phyloP scores from a whole-genome alignment of 2,797 vertebrate genomes.

The Enoplosus armatus region DNA sequence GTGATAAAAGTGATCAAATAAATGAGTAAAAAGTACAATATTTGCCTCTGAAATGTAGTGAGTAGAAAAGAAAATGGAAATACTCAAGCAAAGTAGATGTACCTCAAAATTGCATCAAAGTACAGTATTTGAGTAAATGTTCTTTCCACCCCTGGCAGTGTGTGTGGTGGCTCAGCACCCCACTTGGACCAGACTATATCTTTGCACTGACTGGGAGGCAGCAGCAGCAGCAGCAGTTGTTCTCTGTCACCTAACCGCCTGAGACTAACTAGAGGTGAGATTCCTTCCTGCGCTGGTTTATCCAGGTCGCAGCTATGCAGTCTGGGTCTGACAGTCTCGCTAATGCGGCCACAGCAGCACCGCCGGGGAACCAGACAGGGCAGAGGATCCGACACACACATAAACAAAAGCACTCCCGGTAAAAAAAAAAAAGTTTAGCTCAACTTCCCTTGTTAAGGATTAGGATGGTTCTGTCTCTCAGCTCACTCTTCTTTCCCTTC shows the following conservation, averaged over 20 bases:
- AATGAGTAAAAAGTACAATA: too few relatives aligned
- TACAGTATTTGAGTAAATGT: too few relatives aligned
- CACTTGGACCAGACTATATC: slow-evolving; percentile 12
- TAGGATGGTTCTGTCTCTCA: slow-evolving; percentile 42
- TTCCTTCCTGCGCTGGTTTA: slow-evolving; percentile 54
- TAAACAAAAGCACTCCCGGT: slow-evolving; percentile 29
- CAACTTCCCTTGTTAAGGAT: slow-evolving; percentile 61
- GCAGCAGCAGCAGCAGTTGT: slow-evolving; percentile 40
- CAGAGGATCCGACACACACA: slow-evolving; percentile 14
- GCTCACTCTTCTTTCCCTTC: slow-evolving; percentile 27
- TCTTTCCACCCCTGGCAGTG: too few relatives aligned
- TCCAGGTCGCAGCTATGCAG: slow-evolving; percentile 39
- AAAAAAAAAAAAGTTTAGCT: slow-evolving; percentile 56
- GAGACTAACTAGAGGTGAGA: slow-evolving; percentile 69
- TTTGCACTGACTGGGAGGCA: background rate
- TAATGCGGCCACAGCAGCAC: slow-evolving; percentile 39
- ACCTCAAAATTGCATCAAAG: too few relatives aligned
- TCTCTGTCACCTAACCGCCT: slow-evolving; percentile 49
- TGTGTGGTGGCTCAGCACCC: too few relatives aligned
- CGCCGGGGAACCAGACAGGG: slow-evolving; percentile 8
- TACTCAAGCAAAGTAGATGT: too few relatives aligned
- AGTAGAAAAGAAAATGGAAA: too few relatives aligned
- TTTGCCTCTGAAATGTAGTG: too few relatives aligned
- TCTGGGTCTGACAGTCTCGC: slow-evolving; percentile 57
- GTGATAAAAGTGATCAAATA: too few relatives aligned